Evolutionary conservation across 1,140 invertebrate genomes (phyloP).

Genomic region (Zaprionus inermis): DNA sequence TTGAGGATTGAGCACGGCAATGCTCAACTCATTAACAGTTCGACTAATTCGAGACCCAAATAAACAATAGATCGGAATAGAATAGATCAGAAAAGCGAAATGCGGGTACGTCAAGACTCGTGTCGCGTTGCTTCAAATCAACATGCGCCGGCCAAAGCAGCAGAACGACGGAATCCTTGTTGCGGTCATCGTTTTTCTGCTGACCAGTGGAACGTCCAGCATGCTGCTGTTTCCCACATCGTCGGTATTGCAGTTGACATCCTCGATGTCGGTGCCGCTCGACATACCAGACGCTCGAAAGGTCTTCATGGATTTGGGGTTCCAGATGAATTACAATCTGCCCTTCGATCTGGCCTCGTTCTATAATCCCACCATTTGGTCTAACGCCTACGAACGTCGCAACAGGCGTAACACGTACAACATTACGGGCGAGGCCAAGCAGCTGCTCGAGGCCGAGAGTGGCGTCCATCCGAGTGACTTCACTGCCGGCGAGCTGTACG

Average conservation of each 20-base stretch:
- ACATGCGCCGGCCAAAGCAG: constrained; percentile 54
- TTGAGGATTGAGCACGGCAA: constrained; percentile 59
- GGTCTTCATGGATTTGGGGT: constrained; percentile 69
- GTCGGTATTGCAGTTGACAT: constrained; percentile 58
- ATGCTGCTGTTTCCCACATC: constrained; percentile 47
- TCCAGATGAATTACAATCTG: constrained; percentile 78
- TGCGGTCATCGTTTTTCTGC: constrained; percentile 9
- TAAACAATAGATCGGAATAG: constrained; percentile 52
- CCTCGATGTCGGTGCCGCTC: constrained; percentile 59
- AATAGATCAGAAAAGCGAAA: constrained; percentile 8
- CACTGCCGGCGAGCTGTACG: constrained; percentile 76
- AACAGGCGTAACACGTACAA: constrained; percentile 42
- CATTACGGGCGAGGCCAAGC: not conserved
- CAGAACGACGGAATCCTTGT: constrained; percentile 43
- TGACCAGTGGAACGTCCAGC: not conserved
- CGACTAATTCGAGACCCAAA: constrained; percentile 64
- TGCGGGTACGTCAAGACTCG: not conserved
- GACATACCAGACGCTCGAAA: constrained; percentile 56
- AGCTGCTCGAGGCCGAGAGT: constrained; percentile 10
- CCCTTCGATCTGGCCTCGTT: constrained; percentile 56
- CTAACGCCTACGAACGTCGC: constrained; percentile 50
- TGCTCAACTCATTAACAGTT: constrained; percentile 65
- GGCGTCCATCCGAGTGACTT: constrained; percentile 65
- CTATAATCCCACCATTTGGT: constrained; percentile 69
- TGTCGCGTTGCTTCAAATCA: constrained; percentile 47